Evolutionary conservation across 2,797 vertebrate species (phyloP).

Genomic region (Oreonectes daqikongensis): DNA sequence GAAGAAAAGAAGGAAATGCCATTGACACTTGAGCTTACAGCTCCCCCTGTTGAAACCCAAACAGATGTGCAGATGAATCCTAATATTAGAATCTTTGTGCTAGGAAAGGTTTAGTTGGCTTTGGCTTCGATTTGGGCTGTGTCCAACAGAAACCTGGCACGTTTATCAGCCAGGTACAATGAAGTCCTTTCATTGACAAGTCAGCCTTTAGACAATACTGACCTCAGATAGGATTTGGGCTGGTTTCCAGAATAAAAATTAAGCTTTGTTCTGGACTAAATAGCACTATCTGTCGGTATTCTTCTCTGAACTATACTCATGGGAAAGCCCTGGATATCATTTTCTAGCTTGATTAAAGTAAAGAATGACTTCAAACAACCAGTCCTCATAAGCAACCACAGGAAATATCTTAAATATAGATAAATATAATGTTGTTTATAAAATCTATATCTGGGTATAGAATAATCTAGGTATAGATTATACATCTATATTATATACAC

Average conservation of each 20-base stretch:
- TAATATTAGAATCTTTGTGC: slow-evolving; percentile 59
- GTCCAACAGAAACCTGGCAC: slow-evolving; percentile 65
- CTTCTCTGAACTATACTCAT: background rate
- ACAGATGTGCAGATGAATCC: slow-evolving; percentile 28
- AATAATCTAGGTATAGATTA: no score
- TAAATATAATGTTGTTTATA: background rate
- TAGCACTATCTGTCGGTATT: slow-evolving; percentile 6
- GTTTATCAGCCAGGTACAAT: slow-evolving; percentile 75
- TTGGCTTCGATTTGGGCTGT: slow-evolving; percentile 69
- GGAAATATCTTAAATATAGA: no score
- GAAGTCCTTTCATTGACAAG: slow-evolving; percentile 35
- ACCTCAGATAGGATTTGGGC: slow-evolving; percentile 2
- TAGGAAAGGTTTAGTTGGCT: slow-evolving; percentile 66
- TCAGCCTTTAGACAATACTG: slow-evolving; percentile 46
- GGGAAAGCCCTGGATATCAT: slow-evolving; percentile 1
- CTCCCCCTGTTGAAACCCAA: slow-evolving; percentile 12
- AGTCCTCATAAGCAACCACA: no score
- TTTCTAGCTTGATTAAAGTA: background rate
- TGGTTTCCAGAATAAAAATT: slow-evolving; percentile 7
- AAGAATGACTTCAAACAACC: background rate
- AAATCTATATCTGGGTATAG: no score
- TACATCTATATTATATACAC: no score
- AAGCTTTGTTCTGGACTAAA: background rate
- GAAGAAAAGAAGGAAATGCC: slow-evolving; percentile 41
- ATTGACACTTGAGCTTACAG: slow-evolving; percentile 12